phyloP scores from a whole-genome alignment of 2,888 invertebrate genomes.

The Drosophila neonasuta region DNA sequence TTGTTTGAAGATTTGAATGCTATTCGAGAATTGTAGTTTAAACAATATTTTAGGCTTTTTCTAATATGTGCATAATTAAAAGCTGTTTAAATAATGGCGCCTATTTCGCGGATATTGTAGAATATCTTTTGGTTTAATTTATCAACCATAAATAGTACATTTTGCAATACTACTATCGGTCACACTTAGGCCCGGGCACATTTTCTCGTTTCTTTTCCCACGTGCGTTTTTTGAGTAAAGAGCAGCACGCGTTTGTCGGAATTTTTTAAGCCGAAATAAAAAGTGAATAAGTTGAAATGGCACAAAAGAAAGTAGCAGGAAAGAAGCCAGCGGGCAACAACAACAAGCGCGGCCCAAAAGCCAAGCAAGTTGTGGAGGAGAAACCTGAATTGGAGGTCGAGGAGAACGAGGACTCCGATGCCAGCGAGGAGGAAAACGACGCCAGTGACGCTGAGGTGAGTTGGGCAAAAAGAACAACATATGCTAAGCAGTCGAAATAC shows the following conservation, averaged over 20 bases:
- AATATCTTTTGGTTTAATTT: not conserved
- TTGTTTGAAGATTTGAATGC: too few relatives aligned
- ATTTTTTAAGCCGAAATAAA: conserved; percentile 5
- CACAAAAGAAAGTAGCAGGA: conserved; percentile 52
- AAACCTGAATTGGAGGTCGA: conserved; percentile 35
- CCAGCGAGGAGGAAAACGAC: conserved; percentile 43
- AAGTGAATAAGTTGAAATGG: conserved; percentile 52
- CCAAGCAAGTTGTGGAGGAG: conserved; percentile 33
- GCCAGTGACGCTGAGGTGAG: conserved; percentile 59
- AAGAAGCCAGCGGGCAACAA: conserved; percentile 33
- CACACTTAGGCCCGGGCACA: conserved; percentile 21
- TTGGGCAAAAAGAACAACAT: not conserved
- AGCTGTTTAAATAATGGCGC: not conserved
- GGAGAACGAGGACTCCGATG: conserved; percentile 57
- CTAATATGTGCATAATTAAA: not conserved
- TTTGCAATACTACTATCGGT: not conserved
- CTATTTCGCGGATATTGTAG: not conserved
- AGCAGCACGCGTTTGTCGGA: conserved; percentile 45
- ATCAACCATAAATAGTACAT: not conserved
- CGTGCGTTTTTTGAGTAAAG: conserved; percentile 47
- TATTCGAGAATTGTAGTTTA: too few relatives aligned
- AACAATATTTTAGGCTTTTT: too few relatives aligned
- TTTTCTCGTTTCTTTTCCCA: conserved; percentile 47
- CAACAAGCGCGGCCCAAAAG: conserved; percentile 49
- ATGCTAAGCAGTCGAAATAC: not conserved